Evolutionary conservation across 2,888 invertebrate species (phyloP).

Genomic region (Eilema griseolum): DNA sequence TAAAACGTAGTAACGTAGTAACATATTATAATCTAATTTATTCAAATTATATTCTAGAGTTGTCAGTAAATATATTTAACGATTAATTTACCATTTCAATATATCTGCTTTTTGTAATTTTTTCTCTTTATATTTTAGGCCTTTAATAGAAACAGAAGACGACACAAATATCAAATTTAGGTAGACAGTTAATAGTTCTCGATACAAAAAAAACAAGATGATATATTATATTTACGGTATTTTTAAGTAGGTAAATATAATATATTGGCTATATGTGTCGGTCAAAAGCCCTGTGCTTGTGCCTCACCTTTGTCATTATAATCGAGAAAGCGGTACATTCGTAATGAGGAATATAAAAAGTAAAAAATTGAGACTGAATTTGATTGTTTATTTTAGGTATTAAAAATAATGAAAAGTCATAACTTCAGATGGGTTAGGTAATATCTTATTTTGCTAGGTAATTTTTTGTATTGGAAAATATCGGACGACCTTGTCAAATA

Average conservation of each 20-base stretch:
- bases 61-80: constrained; percentile 16
- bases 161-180: constrained; percentile 9
- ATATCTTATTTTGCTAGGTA: no score
- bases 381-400: no score
- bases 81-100: constrained; percentile 27
- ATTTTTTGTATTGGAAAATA: no score
- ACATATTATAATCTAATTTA: constrained; percentile 30
- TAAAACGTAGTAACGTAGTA: background rate
- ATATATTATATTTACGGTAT: background rate
- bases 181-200: background rate
- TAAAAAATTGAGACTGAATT: no score
- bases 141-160: constrained; percentile 5
- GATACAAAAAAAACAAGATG: background rate
- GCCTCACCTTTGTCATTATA: background rate
- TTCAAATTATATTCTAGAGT: constrained; percentile 32
- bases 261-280: background rate
- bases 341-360: no score
- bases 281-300: background rate
- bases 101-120: constrained; percentile 23
- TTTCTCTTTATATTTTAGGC: constrained; percentile 1
- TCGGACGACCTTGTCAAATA: no score
- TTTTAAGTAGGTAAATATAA: background rate
- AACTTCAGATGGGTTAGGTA: no score
- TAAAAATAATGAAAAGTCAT: no score
- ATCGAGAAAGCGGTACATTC: background rate